Percentiles rank a stretch among this genome's conserved stretches.
These are phyloP conservation scores for Camponotus floridanus DNA, from an alignment of 1,140 invertebrate species.

Conservation along the genomic window DNA sequence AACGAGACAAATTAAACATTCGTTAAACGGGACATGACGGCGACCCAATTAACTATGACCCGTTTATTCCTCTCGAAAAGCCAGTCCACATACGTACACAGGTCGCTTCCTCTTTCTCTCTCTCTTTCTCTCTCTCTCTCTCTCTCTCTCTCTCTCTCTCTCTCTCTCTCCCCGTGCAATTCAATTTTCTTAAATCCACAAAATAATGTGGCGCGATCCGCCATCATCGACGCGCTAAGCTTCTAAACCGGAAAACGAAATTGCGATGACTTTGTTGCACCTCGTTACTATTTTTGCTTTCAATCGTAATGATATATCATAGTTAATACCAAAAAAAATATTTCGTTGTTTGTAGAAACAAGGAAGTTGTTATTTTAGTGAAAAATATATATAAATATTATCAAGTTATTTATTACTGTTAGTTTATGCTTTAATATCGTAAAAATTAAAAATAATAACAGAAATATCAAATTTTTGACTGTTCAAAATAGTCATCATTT, in stretches of 20 bases:
- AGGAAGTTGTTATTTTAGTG: too few relatives aligned
- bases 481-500: too few relatives aligned
- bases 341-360: too few relatives aligned
- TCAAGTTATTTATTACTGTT: too few relatives aligned
- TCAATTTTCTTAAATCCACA: constrained; percentile 50
- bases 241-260: not conserved
- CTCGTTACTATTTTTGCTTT: not conserved
- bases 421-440: too few relatives aligned
- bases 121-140: not conserved
- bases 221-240: not conserved
- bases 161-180: constrained; percentile 23
- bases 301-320: not conserved
- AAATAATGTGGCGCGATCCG: constrained; percentile 5
- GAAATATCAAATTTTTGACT: too few relatives aligned
- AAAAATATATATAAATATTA: too few relatives aligned
- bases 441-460: too few relatives aligned
- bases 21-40: constrained; percentile 72
- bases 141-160: constrained; percentile 8
- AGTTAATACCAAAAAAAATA: too few relatives aligned
- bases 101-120: not conserved
- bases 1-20: constrained; percentile 79
- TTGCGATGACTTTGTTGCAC: not conserved
- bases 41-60: constrained; percentile 72
- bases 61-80: constrained; percentile 54
- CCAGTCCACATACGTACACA: not conserved